Conservation (phyloP, 2,888 invertebrate genomes). For the Macrophya annulata region DNA sequence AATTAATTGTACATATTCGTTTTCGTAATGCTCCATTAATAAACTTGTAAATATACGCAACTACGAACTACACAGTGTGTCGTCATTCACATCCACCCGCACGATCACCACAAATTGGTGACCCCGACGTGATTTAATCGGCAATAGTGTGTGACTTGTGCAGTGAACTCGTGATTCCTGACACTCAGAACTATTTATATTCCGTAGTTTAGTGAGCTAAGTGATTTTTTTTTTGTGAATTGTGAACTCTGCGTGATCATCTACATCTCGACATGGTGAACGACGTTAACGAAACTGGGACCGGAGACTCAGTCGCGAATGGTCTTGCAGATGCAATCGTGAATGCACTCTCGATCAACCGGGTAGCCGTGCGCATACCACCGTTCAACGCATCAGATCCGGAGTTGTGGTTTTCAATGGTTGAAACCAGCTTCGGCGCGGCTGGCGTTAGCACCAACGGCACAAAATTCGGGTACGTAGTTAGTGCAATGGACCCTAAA, state of each 20-base stretch:
- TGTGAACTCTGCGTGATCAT: background rate
- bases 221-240: background rate
- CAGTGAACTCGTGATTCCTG: background rate
- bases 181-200: background rate
- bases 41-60: too few relatives aligned
- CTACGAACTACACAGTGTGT: too few relatives aligned
- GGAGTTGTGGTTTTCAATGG: constrained; percentile 69
- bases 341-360: constrained; percentile 6
- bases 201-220: background rate
- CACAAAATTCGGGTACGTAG: constrained; percentile 64
- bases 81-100: background rate
- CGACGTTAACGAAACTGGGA: background rate
- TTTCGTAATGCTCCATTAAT: too few relatives aligned
- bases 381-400: constrained; percentile 66
- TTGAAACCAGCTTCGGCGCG: constrained; percentile 66
- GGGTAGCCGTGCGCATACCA: constrained; percentile 60
- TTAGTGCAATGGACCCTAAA: constrained; percentile 61
- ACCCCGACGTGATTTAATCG: constrained; percentile 35
- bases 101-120: constrained; percentile 43
- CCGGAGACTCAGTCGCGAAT: background rate
- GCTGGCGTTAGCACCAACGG: constrained; percentile 62
- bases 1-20: too few relatives aligned
- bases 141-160: constrained; percentile 18
- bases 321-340: background rate
- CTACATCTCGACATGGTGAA: background rate